Evolutionary conservation across 2,797 vertebrate genomes (phyloP).

Genomic region (Cuculus canorus): DNA sequence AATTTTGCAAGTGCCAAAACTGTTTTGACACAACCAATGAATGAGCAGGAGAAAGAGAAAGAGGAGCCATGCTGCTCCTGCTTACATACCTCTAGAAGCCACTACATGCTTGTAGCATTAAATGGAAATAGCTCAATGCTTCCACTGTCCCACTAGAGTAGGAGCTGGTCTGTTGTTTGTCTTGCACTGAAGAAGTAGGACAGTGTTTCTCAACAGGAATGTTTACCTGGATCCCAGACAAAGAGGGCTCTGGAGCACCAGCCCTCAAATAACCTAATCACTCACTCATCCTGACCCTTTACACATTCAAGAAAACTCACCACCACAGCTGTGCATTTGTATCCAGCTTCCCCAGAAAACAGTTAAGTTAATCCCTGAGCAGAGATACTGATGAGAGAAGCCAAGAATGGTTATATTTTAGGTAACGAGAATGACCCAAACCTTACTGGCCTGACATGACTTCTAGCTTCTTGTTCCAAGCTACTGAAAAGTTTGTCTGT

Average conservation of each 20-base stretch:
- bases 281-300: not conserved
- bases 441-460: constrained; percentile 36
- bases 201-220: constrained; percentile 73
- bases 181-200: constrained; percentile 60
- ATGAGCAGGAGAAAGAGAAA: not conserved
- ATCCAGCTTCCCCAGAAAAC: constrained; percentile 39
- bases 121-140: constrained; percentile 21
- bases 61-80: not conserved
- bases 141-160: constrained; percentile 6
- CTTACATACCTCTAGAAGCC: not conserved
- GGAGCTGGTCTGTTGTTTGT: constrained; percentile 68
- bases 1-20: not conserved
- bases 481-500: constrained; percentile 56
- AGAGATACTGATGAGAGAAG: not conserved
- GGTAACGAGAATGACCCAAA: constrained; percentile 15
- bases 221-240: constrained; percentile 48
- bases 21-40: not conserved
- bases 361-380: constrained; percentile 35
- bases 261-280: constrained; percentile 72
- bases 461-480: constrained; percentile 23
- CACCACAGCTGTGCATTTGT: constrained; percentile 12
- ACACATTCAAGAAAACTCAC: not conserved
- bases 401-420: constrained; percentile 24
- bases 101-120: not conserved
- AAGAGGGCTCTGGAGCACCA: constrained; percentile 59